Conservation (phyloP, 2,888 invertebrate species). For the Caenorhabditis becei region DNA sequence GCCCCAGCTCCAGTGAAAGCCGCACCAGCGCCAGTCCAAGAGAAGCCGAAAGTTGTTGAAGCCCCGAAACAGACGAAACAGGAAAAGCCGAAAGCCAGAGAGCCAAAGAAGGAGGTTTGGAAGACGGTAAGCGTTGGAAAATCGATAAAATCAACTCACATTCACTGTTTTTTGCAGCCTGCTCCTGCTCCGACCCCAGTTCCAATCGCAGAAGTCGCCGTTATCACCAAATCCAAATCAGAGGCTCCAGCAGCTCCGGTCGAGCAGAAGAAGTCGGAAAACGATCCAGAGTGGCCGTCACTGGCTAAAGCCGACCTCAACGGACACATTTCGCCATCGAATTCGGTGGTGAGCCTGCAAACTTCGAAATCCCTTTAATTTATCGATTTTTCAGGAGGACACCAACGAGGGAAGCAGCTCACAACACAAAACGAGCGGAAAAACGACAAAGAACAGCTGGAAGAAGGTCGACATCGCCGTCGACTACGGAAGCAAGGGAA, state of each 20-base stretch:
- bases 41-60: slow-evolving; percentile 40
- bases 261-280: slow-evolving; percentile 26
- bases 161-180: background rate
- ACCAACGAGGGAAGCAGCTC: slow-evolving; percentile 38
- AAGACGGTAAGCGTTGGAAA: slow-evolving; percentile 16
- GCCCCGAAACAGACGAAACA: slow-evolving; percentile 21
- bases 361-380: background rate
- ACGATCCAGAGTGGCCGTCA: slow-evolving; percentile 68
- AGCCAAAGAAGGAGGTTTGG: slow-evolving; percentile 41
- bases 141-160: background rate
- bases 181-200: background rate
- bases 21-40: slow-evolving; percentile 21
- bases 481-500: slow-evolving; percentile 75
- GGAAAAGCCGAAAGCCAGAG: slow-evolving; percentile 47
- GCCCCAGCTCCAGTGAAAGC: slow-evolving; percentile 4
- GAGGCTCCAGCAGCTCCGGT: slow-evolving; percentile 16
- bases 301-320: slow-evolving; percentile 61
- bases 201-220: slow-evolving; percentile 15
- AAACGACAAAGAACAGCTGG: slow-evolving; percentile 77
- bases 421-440: slow-evolving; percentile 55
- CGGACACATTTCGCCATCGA: slow-evolving; percentile 53
- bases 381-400: slow-evolving; percentile 59
- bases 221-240: slow-evolving; percentile 11
- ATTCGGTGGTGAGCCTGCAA: slow-evolving; percentile 27
- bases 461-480: slow-evolving; percentile 80